Conservation (phyloP, 2,888 invertebrate genomes). For the Andrena dorsata region DNA sequence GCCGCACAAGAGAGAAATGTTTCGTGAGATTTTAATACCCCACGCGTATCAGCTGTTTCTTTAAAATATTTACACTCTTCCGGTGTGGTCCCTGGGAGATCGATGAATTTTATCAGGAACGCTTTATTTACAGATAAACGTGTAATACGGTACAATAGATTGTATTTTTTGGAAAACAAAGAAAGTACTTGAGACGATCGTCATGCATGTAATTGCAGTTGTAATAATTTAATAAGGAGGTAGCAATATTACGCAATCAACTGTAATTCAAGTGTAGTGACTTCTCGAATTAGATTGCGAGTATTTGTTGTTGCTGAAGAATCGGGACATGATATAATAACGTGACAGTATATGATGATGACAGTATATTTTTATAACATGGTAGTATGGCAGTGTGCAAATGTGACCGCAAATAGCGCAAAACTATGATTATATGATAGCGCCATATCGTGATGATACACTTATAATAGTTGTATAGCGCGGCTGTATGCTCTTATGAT, state of each 20-base stretch:
- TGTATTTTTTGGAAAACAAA: not conserved
- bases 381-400: not conserved
- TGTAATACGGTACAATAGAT: not conserved
- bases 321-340: not conserved
- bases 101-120: constrained; percentile 7
- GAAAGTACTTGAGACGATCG: not conserved
- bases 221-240: not conserved
- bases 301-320: not conserved
- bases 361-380: not conserved
- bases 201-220: not conserved
- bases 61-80: not conserved
- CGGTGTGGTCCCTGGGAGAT: not conserved
- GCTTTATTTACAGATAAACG: not conserved
- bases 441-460: too few species aligned
- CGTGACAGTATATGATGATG: not conserved
- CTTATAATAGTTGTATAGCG: too few species aligned
- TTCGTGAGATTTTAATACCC: not conserved
- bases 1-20: too few species aligned
- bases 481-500: too few species aligned
- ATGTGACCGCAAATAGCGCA: too few species aligned
- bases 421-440: too few species aligned
- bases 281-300: not conserved
- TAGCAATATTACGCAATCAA: not conserved
- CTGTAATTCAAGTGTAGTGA: not conserved
- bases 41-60: not conserved